Evolutionary conservation across 1,140 invertebrate species (phyloP).

Genomic region (Diorhabda sublineata): DNA sequence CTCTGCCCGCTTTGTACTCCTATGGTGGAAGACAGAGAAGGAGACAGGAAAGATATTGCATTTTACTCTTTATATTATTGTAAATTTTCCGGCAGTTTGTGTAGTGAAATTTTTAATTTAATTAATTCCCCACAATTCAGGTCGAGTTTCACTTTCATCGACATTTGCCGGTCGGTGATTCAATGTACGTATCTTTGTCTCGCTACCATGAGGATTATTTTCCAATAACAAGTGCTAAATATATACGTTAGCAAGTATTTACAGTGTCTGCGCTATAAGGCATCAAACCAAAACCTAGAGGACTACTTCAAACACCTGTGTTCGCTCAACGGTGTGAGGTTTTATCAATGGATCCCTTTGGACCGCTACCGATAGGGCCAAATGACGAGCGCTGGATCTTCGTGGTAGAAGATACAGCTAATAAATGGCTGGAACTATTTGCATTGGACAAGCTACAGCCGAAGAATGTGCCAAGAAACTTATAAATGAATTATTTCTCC

Average conservation of each 20-base stretch:
- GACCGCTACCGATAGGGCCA: conserved; percentile 21
- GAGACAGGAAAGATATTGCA: no score
- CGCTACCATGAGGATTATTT: no score
- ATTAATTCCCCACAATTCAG: no score
- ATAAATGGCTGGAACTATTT: conserved; percentile 31
- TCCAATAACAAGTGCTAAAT: no score
- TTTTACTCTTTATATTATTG: no score
- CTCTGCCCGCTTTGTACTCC: no score
- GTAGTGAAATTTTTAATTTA: no score
- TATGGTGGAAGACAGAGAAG: no score
- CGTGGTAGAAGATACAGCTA: conserved; percentile 29
- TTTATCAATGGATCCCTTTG: conserved; percentile 32
- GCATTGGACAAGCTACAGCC: conserved; percentile 31
- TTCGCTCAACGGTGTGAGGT: conserved; percentile 29
- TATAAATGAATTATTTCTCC: conserved; percentile 42
- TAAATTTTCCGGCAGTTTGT: no score
- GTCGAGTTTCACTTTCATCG: no score
- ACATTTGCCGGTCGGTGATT: no score
- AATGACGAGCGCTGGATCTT: conserved; percentile 24
- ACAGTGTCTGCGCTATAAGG: conserved; percentile 31
- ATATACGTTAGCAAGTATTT: conserved; percentile 13
- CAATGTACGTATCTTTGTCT: no score
- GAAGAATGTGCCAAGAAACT: conserved; percentile 37
- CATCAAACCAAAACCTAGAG: conserved; percentile 26
- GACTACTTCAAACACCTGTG: conserved; percentile 26